Conservation (phyloP, 2,797 vertebrate genomes). For the Lateolabrax maculatus region DNA sequence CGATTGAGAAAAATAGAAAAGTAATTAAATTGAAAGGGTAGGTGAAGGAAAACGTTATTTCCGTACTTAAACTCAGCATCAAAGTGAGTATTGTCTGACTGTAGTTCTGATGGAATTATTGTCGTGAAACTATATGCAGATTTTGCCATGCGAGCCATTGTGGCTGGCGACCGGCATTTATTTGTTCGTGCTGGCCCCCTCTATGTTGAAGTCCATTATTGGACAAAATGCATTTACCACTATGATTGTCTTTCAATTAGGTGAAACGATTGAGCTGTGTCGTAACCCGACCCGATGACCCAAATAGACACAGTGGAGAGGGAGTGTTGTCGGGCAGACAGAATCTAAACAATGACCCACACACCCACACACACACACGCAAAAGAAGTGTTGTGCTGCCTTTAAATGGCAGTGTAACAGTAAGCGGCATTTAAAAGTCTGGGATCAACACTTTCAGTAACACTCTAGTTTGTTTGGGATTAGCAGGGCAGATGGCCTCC, state of each 20-base stretch:
- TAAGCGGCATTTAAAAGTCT: conserved; percentile 35
- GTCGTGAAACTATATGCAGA: not conserved
- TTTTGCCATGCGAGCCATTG: not conserved
- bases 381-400: conserved; percentile 16
- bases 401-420: conserved; percentile 64
- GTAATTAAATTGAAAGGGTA: not conserved
- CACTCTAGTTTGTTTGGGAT: conserved; percentile 68
- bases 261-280: conserved; percentile 21
- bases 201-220: not conserved
- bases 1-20: not conserved
- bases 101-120: not conserved
- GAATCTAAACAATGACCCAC: conserved; percentile 29
- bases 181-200: not conserved
- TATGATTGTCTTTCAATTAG: conserved; percentile 61
- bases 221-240: conserved; percentile 37
- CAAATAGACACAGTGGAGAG: conserved; percentile 44
- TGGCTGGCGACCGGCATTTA: not conserved
- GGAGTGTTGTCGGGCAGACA: conserved; percentile 19
- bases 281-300: conserved; percentile 43
- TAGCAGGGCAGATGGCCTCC: conserved; percentile 56
- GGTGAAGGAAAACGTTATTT: not conserved
- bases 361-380: not conserved
- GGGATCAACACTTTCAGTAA: conserved; percentile 51
- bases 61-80: not conserved
- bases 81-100: not conserved